Evolutionary conservation across 2,113 vertebrate species (phyloP), one percentile per base, ranked within the genome.

Genomic region (Fregetta grallaria): DNA sequence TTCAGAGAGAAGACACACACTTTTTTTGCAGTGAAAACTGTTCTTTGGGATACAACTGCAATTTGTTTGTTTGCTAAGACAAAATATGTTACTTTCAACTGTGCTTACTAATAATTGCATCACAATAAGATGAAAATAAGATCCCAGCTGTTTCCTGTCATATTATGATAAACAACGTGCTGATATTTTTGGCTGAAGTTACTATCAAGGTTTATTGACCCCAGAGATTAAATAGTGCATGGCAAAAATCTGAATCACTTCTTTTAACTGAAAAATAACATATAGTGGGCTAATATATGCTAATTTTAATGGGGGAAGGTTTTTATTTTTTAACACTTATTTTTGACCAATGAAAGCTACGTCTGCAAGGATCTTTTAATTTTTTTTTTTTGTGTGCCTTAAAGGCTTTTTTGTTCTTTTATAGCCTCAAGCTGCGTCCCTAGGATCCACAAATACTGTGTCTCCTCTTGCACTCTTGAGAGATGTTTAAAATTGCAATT

Each of bases 391-490:
- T 36, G 14, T 16, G 55, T 53, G 49, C 89, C 96, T 94, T 96
- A 95, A 97, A 95, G 93, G 89, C 59, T 73, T 94, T 94, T 91
- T 95, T 96, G 91, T 97, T 94, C 94, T 91, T 96, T 95, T 74
- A 76, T 67, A 94, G 91, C 95, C 86, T 94, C 87, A 53, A 95
- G 91, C 84, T 91, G 89, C 81, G 67, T 96, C 94, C 91, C 81
- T 15, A 91, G 94, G 91, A 96, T 94, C 84, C 89, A 93, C 84
- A 94, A 93, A 96, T 30, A 85, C 84, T 49, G 25, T 66, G 70
- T 88, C 96, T 94, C 97, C 92, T 90, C 93, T 94, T 88, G 55
- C 63, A 92, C 55, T 82, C 89, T 45, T 94, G 74, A 95, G 94
- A 94, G 92, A 94, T 44, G 67, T 88, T 97, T 95, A 77, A 96